Base-by-base conservation (phyloP, 1,140 invertebrate genomes). In the Cheumatopsyche charites region DNA sequence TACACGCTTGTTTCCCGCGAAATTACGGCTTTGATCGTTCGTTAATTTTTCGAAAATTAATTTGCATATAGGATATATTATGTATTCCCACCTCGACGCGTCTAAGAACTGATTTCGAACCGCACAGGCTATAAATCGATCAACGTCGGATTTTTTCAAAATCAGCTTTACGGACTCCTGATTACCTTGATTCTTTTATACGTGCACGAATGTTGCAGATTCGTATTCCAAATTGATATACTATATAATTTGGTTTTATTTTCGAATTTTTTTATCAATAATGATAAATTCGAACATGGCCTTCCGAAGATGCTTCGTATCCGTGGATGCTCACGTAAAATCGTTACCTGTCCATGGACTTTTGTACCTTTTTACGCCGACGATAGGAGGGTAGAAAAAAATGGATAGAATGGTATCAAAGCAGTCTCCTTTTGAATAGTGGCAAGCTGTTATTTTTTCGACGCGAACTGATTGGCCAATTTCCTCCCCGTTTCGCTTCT, bases 381-480 rank as follows among this genome's bases (percentile, higher is more conserved):
- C 19, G 13, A 58, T 12, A 58, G 43, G 2, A 4, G 13, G 13
- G 43, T 2, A 13, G 43, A 25, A 58, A 58, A 58, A 58, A 58
- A 58, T 26, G 55, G 29, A 36, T 36, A 58, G 55, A 58, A 26
- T 26, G 55, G 23, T 58, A 12, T 58, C 21, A 63, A 63, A 63
- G 42, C 36, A 71, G 23, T 61, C 69, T 21, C 36, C 55, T 23
- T 9, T 65, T 71, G 69, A 73, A 62, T 71, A 49, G 68, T 73
- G 71, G 67, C 67, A 49, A 67, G 63, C 55, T 62, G 69, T 71
- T 73, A 68, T 68, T 73, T 73, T 73, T 75, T 73, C 71, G 74
- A 75, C 74, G 69, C 45, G 71, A 75, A 75, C 74, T 66, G 74
- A 75, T 75, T 73, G 68, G 74, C 52, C 58, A 73, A 75, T 71